Evolutionary conservation across 2,888 invertebrate species (phyloP).

Genomic region (Eupithecia inturbata): DNA sequence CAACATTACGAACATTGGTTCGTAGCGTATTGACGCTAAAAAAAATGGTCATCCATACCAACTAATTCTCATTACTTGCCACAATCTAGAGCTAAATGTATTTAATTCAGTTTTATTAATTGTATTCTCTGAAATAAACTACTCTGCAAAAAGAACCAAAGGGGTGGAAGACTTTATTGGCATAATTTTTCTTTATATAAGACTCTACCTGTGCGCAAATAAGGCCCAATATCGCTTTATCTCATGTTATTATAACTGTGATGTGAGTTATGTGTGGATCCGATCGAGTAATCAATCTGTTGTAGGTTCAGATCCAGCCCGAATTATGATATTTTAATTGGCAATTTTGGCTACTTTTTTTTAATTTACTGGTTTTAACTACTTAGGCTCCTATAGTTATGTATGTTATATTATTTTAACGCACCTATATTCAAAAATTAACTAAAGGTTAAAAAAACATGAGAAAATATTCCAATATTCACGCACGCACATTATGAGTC

Average conservation of each 20-base stretch:
- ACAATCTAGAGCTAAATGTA: not conserved
- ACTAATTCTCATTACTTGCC: not conserved
- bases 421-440: not conserved
- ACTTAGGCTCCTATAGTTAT: not conserved
- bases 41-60: not conserved
- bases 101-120: not conserved
- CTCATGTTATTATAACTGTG: not conserved
- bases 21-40: too few relatives aligned
- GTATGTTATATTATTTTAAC: too few relatives aligned
- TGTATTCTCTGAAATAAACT: not conserved
- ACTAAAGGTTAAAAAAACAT: not conserved
- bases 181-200: not conserved
- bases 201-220: not conserved
- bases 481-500: not conserved
- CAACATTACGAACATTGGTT: not conserved
- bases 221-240: not conserved
- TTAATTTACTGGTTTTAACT: not conserved
- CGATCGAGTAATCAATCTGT: not conserved
- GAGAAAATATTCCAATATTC: not conserved
- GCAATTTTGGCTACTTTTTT: not conserved
- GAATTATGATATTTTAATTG: not conserved
- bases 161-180: not conserved
- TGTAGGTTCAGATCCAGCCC: not conserved
- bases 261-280: not conserved
- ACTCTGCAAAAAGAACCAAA: not conserved